Base-by-base conservation (phyloP, 2,888 invertebrate species). In the Diarsia dahlii region DNA sequence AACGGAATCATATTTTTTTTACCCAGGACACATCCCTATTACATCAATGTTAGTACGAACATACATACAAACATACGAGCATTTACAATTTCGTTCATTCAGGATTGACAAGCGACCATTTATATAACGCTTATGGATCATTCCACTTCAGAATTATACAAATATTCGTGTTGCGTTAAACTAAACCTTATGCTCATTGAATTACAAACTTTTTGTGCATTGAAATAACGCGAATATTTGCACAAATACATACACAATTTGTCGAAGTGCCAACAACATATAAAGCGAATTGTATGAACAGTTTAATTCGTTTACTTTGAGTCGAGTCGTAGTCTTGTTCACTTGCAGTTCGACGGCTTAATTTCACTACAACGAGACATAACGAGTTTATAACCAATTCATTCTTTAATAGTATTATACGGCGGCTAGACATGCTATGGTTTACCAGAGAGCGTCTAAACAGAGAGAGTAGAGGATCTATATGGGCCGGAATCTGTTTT, bases 281-380 rank as follows among this genome's bases (percentile, higher is more conserved):
- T 23, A 18, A 48, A 73, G 73, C 56, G 2, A 23, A 6, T 34
- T 56, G 18, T n/a, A 39, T 28, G 12, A 23, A 23, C 12, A n/a
- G 10, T 28, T 71, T 2, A 71, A 71, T 52, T 52, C 45, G 1
- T 66, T 75, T 75, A 79, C 79, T 75, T 75, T 75, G 75, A 70
- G 75, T 75, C 0, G 75, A 79, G 71, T 70, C 48, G 78, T 48
- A 75, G 67, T 39, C 54, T 46, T 76, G 34, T 18, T 45, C n/a
- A 63, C 52, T 78, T 3, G 78, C 78, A 18, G 78, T 18, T 20
- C 69, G 75, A 48, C 75, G 75, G 56, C 69, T 80, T 70, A 63
- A 13, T 20, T 62, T 45, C 78, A 75, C 75, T 75, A 75, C 28
- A 75, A 75, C 23, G 12, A 68, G 18, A 75, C 20, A 68, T 56